These are phyloP conservation scores for Sebastes ruberrimus DNA, from an alignment of 2,797 vertebrate genomes.

Conservation along the genomic window DNA sequence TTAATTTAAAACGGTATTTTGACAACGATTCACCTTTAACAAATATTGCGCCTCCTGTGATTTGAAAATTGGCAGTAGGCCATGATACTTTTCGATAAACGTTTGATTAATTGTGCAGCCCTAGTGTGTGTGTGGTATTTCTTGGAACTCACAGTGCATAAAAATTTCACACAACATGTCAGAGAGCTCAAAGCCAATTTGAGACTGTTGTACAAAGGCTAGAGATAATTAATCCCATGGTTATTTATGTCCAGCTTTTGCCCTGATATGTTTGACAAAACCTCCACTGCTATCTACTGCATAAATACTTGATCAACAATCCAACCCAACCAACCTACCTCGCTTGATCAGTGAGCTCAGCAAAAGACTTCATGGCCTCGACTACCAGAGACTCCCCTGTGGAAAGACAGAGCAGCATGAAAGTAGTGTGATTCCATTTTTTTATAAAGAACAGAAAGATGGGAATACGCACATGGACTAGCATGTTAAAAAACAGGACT, in stretches of 20 bases:
- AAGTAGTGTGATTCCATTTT: background rate
- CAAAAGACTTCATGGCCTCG: conserved; percentile 85
- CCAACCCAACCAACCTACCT: conserved; percentile 74
- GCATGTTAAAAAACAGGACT: background rate
- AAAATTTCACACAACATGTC: background rate
- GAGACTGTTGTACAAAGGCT: background rate
- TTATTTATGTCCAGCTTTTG: background rate
- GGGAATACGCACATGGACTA: background rate
- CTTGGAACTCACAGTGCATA: background rate
- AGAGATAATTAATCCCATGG: background rate
- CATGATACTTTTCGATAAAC: fast-evolving
- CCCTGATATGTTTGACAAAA: background rate
- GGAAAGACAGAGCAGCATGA: background rate
- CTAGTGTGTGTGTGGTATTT: too few species aligned
- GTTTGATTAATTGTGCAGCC: too few species aligned
- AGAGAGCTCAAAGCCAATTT: background rate
- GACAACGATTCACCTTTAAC: too few species aligned
- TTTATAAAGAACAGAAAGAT: background rate
- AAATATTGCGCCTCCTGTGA: too few species aligned
- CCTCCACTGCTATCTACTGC: background rate
- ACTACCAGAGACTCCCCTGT: conserved; percentile 81
- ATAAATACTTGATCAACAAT: background rate
- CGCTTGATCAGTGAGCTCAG: conserved; percentile 85
- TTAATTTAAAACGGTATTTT: too few species aligned
- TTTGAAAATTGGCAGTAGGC: too few species aligned